Base-by-base conservation (phyloP, 2,797 vertebrate species). In the Silurus lanzhouensis region DNA sequence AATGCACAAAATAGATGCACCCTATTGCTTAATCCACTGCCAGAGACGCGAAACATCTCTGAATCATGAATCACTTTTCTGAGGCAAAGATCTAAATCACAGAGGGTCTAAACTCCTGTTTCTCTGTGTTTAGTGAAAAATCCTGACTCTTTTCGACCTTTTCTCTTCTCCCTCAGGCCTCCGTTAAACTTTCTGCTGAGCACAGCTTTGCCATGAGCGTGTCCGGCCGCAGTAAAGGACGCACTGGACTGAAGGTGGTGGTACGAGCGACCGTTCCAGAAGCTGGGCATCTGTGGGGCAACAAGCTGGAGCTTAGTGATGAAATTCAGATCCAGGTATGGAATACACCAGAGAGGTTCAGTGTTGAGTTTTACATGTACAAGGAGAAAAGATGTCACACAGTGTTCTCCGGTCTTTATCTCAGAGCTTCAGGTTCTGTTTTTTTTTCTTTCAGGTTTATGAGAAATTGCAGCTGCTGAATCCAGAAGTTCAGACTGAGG, bases 121-220 rank as follows among this genome's bases (percentile, higher is more conserved):
- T 19, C 15, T 19, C 1, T 31, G 66, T 57, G 7, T 46, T 8
- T 31, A 15, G 64, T 63, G 46, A 44, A 5, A n/a, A 5, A 25
- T 52, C 13, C 10, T 31, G 14, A 13, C 6, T 15, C 44, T 9
- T 9, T 61, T 22, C 1, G 0, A 13, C 70, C 27, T 13, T 31
- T 12, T 83, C 85, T 88, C 71, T 60, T 84, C 90, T 13, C 76
- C 78, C 83, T 27, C 92, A 99, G 98, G 96, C 95, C 8, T 96
- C 94, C 0, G 83, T 99, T 85, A 95, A 91, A 85, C 97, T 99
- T 86, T 93, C 94, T 0, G 85, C 95, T 0, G 94, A 95, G 89
- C 94, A 97, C 84, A 98, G 96, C 93, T 99, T 96, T 85, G 95
- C 94, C 88, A 95, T 96, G 96, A 94, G 83, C 13, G 93, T 96